Evolutionary conservation across 2,797 vertebrate species (phyloP).

Genomic region (Carduelis carduelis): DNA sequence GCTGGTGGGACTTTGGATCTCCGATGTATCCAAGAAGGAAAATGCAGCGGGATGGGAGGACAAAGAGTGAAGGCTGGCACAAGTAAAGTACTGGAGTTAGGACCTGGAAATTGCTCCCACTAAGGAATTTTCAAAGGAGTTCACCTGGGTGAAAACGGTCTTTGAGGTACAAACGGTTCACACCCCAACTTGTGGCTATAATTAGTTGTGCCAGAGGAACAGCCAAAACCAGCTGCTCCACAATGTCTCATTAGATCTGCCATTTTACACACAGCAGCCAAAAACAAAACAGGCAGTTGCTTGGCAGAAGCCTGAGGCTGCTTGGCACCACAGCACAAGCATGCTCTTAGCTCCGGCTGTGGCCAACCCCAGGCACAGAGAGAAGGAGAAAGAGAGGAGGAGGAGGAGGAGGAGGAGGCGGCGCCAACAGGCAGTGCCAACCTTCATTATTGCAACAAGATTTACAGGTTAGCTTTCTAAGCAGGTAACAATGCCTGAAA

Average conservation of each 20-base stretch:
- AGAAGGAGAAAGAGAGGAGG: conserved; percentile 18
- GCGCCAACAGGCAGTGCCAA: not conserved
- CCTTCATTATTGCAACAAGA: conserved; percentile 33
- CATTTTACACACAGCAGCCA: conserved; percentile 59
- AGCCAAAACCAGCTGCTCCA: conserved; percentile 68
- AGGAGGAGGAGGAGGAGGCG: not conserved
- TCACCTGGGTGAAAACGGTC: conserved; percentile 28
- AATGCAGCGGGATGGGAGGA: not conserved
- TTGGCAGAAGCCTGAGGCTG: conserved; percentile 63
- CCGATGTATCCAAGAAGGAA: rapidly evolving
- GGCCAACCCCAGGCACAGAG: conserved; percentile 40
- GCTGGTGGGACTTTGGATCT: not conserved
- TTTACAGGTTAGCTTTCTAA: conserved; percentile 47
- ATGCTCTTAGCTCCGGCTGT: not conserved
- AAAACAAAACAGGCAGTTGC: conserved; percentile 63
- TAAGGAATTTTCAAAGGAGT: conserved; percentile 37
- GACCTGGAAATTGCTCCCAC: not conserved
- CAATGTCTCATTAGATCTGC: conserved; percentile 69
- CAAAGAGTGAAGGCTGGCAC: not conserved
- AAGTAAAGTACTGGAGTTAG: not conserved
- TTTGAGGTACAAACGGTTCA: conserved; percentile 10
- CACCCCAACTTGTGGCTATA: conserved; percentile 42
- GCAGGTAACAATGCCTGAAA: not conserved
- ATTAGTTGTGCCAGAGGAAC: conserved; percentile 60
- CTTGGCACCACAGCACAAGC: conserved; percentile 57